phyloP scores from a whole-genome alignment of 2,797 vertebrate genomes.

The Scolopax bukidnonensis region DNA sequence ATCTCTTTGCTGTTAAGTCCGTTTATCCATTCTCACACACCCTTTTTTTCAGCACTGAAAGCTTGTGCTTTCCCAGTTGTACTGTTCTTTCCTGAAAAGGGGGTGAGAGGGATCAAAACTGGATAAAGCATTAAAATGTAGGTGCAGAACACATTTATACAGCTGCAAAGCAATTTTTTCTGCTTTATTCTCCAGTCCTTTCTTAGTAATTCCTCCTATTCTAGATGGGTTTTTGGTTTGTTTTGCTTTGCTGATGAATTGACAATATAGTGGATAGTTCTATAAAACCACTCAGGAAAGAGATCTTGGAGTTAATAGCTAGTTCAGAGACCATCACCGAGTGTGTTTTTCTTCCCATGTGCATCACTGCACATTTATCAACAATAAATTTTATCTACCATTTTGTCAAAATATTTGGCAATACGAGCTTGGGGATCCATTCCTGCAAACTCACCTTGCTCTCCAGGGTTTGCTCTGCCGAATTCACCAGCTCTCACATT shows the following conservation, averaged over 20 bases:
- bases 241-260: conserved; percentile 30
- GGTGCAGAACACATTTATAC: neutral
- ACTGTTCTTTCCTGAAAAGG: neutral
- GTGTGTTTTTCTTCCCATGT: conserved; percentile 42
- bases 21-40: neutral
- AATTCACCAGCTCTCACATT: neutral
- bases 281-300: conserved; percentile 50
- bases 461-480: neutral
- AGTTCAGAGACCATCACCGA: neutral
- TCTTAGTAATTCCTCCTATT: neutral
- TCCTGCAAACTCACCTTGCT: neutral
- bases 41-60: neutral
- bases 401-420: neutral
- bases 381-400: conserved; percentile 16
- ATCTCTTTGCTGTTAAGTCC: neutral
- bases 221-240: neutral
- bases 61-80: neutral
- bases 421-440: neutral
- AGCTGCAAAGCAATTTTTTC: neutral
- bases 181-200: neutral
- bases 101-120: neutral
- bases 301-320: conserved; percentile 54
- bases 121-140: neutral
- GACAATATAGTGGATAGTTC: conserved; percentile 51
- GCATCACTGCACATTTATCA: conserved; percentile 52